Evolutionary conservation across 2,888 invertebrate genomes (phyloP).

Genomic region (Mythimna lalbum): DNA sequence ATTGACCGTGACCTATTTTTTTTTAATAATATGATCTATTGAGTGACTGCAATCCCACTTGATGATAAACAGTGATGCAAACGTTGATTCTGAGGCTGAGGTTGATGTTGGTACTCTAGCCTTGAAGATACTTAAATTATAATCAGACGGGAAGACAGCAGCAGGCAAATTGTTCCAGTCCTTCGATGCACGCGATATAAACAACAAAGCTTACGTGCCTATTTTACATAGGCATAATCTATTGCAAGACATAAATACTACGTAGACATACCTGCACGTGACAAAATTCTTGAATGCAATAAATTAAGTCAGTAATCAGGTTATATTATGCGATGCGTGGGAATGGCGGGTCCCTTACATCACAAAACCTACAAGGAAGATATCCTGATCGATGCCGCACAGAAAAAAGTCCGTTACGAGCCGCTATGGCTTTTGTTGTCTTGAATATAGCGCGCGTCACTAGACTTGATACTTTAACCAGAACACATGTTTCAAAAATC

Average conservation of each 20-base stretch:
- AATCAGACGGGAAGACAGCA: too few relatives aligned
- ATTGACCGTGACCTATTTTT: not conserved
- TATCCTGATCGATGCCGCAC: slow-evolving; percentile 80
- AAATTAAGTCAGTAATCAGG: slow-evolving; percentile 62
- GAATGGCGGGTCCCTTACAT: slow-evolving; percentile 75
- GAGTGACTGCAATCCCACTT: too few relatives aligned
- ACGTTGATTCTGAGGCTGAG: too few relatives aligned
- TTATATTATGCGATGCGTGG: slow-evolving; percentile 76
- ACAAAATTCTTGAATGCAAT: slow-evolving; percentile 26
- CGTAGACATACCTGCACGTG: slow-evolving; percentile 30
- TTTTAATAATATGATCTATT: too few relatives aligned
- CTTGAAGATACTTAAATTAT: too few relatives aligned
- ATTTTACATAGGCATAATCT: too few relatives aligned
- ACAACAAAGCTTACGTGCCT: too few relatives aligned
- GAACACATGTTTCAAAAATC: not conserved
- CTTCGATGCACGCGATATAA: too few relatives aligned
- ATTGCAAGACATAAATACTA: not conserved
- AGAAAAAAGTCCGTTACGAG: slow-evolving; percentile 88
- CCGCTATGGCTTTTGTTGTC: slow-evolving; percentile 85
- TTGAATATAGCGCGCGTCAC: slow-evolving; percentile 55
- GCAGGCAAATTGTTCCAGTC: not conserved
- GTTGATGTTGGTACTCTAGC: too few relatives aligned
- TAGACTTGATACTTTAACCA: slow-evolving; percentile 73
- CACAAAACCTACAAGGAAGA: slow-evolving; percentile 80
- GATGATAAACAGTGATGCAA: too few relatives aligned